Conservation (phyloP, 2,113 vertebrate species). For the Calypte anna region DNA sequence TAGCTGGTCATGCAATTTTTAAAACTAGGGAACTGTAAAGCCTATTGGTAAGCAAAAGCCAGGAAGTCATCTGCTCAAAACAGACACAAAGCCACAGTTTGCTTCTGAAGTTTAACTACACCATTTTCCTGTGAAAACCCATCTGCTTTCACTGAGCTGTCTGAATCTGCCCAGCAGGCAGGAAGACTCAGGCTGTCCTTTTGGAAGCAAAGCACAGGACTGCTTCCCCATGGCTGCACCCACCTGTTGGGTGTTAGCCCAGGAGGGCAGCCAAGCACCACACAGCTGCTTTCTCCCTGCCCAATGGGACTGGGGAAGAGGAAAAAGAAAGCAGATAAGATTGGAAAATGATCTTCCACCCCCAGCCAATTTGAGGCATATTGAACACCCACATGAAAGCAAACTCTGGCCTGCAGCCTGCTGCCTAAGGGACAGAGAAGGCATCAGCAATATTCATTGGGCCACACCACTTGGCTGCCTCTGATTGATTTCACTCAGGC, state of each 20-base stretch:
- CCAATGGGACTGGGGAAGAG: neutral
- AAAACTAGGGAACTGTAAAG: neutral
- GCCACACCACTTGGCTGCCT: neutral
- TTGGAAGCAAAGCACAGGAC: neutral
- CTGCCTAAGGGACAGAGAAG: neutral
- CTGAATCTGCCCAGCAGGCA: neutral
- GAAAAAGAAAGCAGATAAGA: neutral
- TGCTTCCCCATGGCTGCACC: neutral
- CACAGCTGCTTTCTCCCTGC: neutral
- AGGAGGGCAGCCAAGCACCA: neutral
- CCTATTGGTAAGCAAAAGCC: neutral
- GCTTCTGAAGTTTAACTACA: neutral
- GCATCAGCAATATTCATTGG: fast-evolving
- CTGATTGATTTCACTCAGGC: neutral
- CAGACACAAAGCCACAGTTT: neutral
- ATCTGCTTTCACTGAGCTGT: neutral
- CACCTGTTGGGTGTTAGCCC: neutral
- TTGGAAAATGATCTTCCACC: neutral
- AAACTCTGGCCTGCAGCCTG: neutral
- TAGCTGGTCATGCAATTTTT: neutral
- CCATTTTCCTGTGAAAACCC: neutral
- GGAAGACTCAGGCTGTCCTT: neutral
- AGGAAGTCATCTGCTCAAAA: neutral
- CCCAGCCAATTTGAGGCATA: fast-evolving
- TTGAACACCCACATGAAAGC: neutral